Percentiles rank a stretch among this genome's conserved stretches.
phyloP scores from a whole-genome alignment of 2,113 vertebrate genomes.

The Callionymus lyra region DNA sequence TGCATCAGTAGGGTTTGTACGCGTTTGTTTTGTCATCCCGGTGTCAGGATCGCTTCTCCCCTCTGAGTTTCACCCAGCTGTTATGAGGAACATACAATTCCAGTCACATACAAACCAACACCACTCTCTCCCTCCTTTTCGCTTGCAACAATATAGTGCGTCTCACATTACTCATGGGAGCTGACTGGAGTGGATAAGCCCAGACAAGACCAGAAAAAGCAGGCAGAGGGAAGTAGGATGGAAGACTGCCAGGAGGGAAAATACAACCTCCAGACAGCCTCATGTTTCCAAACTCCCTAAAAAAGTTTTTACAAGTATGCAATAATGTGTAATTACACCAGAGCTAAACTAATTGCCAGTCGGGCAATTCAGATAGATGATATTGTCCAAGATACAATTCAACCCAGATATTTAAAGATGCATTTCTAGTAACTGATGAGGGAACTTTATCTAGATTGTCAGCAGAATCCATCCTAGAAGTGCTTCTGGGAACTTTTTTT shows the following conservation, averaged over 20 bases:
- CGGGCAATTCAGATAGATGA: constrained; percentile 20
- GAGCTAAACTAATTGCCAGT: constrained; percentile 25
- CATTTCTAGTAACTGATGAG: too few species aligned
- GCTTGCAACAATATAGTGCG: constrained; percentile 17
- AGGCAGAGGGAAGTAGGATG: constrained; percentile 29
- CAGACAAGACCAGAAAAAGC: constrained; percentile 22
- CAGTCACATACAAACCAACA: constrained; percentile 10
- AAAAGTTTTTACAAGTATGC: constrained; percentile 29
- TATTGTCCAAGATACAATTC: too few species aligned
- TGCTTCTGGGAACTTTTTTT: too few species aligned
- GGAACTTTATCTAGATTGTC: too few species aligned
- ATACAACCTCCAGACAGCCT: constrained; percentile 33
- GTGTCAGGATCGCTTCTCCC: constrained; percentile 32
- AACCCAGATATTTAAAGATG: too few species aligned
- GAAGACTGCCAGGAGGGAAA: constrained; percentile 36
- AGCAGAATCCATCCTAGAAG: too few species aligned
- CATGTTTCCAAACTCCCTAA: constrained; percentile 31
- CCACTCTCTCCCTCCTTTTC: background rate
- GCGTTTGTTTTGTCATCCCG: constrained; percentile 23
- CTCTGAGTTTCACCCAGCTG: constrained; percentile 29
- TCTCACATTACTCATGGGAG: constrained; percentile 29
- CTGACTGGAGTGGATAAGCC: constrained; percentile 22
- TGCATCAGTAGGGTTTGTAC: constrained; percentile 25
- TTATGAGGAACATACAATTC: constrained; percentile 30
- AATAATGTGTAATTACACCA: constrained; percentile 38